Conservation (phyloP, 2,113 vertebrate genomes). For the Hiodon tergisus region DNA sequence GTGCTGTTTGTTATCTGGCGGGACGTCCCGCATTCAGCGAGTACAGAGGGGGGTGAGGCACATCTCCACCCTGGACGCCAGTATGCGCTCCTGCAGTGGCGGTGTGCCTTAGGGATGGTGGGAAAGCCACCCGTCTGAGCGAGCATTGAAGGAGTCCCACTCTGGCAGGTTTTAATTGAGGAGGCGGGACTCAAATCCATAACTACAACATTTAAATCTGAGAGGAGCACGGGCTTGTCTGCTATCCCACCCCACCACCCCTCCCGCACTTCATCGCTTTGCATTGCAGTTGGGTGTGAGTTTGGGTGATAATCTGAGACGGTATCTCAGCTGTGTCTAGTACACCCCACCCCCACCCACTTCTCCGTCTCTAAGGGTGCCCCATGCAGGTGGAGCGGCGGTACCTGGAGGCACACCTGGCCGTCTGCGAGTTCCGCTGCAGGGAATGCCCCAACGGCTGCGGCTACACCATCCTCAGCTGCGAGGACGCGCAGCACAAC, state of each 20-base stretch:
- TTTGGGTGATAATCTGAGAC: background rate
- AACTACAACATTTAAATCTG: too few relatives aligned
- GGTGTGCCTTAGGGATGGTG: too few relatives aligned
- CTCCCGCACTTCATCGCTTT: background rate
- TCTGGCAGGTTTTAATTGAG: too few relatives aligned
- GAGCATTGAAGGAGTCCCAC: too few relatives aligned
- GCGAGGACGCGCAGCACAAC: conserved; percentile 70
- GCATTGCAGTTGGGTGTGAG: background rate
- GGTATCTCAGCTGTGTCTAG: background rate
- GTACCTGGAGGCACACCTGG: conserved; percentile 69
- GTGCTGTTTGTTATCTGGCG: background rate
- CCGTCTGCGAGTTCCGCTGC: conserved; percentile 70
- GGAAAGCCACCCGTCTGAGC: too few relatives aligned
- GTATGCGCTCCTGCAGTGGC: too few relatives aligned
- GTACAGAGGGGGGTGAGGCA: background rate
- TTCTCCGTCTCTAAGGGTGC: conserved; percentile 57
- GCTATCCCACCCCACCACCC: background rate
- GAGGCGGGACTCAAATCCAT: too few relatives aligned
- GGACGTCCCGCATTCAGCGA: background rate
- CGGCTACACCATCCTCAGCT: conserved; percentile 64
- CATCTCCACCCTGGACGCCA: too few relatives aligned
- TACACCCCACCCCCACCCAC: too few relatives aligned
- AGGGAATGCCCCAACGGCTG: conserved; percentile 74
- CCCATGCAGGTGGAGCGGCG: conserved; percentile 66
- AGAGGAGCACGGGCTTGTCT: background rate